phyloP scores from a whole-genome alignment of 1,140 invertebrate species.

The Venustaconcha ellipsiformis region DNA sequence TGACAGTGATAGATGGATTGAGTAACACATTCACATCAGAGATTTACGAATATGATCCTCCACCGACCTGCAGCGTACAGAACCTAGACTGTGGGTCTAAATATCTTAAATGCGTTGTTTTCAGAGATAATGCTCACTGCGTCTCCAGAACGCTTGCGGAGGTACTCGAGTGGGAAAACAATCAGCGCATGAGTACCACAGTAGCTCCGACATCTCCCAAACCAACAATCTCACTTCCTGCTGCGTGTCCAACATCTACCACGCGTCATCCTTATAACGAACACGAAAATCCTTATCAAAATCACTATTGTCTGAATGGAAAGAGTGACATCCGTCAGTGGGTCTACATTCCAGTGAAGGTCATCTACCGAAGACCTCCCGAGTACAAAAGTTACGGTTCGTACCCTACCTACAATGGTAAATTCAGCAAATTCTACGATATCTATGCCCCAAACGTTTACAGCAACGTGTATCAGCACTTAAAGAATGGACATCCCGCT shows the following conservation, averaged over 20 bases:
- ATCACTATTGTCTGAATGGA: constrained; percentile 56
- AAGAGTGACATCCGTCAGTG: constrained; percentile 52
- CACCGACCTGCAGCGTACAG: too few relatives aligned
- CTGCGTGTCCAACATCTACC: too few relatives aligned
- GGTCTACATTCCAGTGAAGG: constrained; percentile 56
- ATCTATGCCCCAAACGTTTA: constrained; percentile 48
- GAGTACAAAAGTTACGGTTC: constrained; percentile 44
- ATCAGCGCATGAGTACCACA: too few relatives aligned
- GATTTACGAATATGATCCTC: too few relatives aligned
- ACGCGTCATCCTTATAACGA: too few relatives aligned
- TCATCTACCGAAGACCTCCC: constrained; percentile 52
- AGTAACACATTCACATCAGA: too few relatives aligned
- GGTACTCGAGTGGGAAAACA: too few relatives aligned
- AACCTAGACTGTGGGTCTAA: too few relatives aligned
- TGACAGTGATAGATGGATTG: too few relatives aligned
- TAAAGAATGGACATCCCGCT: constrained; percentile 23
- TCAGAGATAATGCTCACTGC: too few relatives aligned
- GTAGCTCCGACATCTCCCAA: not conserved
- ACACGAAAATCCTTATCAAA: constrained; percentile 1
- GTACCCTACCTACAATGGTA: constrained; percentile 47
- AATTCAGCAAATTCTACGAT: constrained; percentile 31
- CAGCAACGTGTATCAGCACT: constrained; percentile 24
- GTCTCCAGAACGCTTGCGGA: too few relatives aligned
- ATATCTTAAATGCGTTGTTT: too few relatives aligned
- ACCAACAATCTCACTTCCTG: constrained; percentile 14